These are phyloP conservation scores for Leptura quadrifasciata DNA, from an alignment of 2,888 invertebrate genomes.

Conservation along the genomic window DNA sequence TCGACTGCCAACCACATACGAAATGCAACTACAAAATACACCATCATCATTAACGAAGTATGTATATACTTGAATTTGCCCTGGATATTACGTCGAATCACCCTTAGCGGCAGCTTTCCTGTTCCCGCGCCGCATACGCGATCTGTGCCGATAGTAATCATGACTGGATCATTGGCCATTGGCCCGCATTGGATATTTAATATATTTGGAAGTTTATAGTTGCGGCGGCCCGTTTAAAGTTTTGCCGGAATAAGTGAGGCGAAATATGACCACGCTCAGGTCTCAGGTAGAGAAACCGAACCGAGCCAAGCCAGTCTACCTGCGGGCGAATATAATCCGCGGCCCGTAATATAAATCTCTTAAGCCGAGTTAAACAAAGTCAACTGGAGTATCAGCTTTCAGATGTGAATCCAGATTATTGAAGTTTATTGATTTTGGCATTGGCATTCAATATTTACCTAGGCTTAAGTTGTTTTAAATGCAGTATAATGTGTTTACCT, in stretches of 20 bases:
- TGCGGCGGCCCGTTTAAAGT: conserved; percentile 45
- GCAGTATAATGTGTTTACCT: conserved; percentile 67
- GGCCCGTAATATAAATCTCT: conserved; percentile 63
- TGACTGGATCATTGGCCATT: background rate
- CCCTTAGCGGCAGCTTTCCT: background rate
- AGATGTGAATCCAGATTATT: conserved; percentile 67
- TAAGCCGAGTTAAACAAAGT: conserved; percentile 60
- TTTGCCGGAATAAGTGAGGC: background rate
- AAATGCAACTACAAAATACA: too few relatives aligned
- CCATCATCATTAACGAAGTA: background rate
- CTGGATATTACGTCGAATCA: background rate
- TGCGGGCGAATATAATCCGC: conserved; percentile 53
- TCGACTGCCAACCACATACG: too few relatives aligned
- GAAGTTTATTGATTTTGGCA: conserved; percentile 68
- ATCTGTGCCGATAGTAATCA: background rate
- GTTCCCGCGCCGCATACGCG: background rate
- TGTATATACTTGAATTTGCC: background rate
- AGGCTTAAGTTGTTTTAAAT: conserved; percentile 67
- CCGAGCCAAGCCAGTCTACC: conserved; percentile 35
- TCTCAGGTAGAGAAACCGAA: conserved; percentile 36
- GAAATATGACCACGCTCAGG: background rate
- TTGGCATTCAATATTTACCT: conserved; percentile 68
- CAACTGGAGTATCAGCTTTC: conserved; percentile 64
- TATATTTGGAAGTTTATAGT: conserved; percentile 40
- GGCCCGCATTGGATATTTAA: background rate